A percentile compares a stretch with the other conserved stretches of the same genome.
These are phyloP conservation scores for Ia io DNA, from an alignment of 2,113 vertebrate species.

Conservation along the genomic window DNA sequence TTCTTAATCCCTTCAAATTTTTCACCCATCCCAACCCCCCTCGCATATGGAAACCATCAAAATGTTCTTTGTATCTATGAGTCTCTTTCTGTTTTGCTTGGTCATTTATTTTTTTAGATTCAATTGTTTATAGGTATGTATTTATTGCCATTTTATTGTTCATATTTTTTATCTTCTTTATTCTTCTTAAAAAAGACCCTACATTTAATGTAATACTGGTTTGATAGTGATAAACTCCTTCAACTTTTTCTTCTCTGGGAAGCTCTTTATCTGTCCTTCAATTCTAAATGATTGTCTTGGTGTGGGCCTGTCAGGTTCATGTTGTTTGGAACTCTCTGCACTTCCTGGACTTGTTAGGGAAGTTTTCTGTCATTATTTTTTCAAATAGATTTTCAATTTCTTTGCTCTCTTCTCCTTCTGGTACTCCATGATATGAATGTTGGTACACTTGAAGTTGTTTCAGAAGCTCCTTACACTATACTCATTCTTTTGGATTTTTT, in stretches of 20 bases:
- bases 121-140: neutral
- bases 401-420: neutral
- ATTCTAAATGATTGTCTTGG: neutral
- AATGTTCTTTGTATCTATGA: neutral
- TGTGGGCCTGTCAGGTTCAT: neutral
- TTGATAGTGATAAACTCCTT: neutral
- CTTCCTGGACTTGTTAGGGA: neutral
- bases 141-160: neutral
- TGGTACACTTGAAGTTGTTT: neutral
- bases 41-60: neutral
- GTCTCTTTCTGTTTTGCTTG: neutral
- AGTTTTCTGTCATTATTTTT: neutral
- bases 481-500: neutral
- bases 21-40: neutral
- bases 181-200: neutral
- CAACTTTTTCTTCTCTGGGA: neutral
- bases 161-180: neutral
- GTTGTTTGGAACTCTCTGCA: neutral
- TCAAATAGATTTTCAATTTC: neutral
- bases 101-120: neutral
- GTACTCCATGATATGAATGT: neutral
- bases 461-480: neutral
- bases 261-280: neutral
- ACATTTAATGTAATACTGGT: neutral
- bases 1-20: neutral